Evolutionary conservation across 2,113 vertebrate species (phyloP).

Genomic region (Vidua macroura): DNA sequence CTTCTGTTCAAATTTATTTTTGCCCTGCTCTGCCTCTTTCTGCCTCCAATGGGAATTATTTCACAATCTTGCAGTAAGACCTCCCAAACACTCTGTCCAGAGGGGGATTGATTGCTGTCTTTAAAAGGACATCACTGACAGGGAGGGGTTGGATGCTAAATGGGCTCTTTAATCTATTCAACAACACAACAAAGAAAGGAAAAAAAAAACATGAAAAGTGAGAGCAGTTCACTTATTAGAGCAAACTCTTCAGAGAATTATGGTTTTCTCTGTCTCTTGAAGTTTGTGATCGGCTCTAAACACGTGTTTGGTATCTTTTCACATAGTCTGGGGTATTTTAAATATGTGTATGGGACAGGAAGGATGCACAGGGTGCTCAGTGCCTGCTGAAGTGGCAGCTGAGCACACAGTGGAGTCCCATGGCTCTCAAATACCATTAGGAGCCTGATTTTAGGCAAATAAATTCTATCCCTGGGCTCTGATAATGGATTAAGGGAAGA

Average conservation of each 20-base stretch:
- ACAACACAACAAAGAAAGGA: neutral
- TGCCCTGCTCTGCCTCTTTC: neutral
- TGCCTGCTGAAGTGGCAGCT: neutral
- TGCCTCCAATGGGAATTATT: neutral
- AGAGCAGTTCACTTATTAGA: neutral
- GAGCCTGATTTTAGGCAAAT: neutral
- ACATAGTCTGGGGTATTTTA: neutral
- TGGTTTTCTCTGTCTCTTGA: neutral
- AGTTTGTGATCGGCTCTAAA: neutral
- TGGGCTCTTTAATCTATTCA: neutral
- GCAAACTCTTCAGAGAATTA: neutral
- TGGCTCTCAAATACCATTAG: neutral
- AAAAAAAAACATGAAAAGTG: neutral
- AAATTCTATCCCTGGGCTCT: neutral
- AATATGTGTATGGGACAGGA: neutral
- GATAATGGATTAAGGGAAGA: neutral
- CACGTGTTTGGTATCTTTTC: neutral
- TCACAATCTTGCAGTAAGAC: neutral
- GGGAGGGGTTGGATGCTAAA: neutral
- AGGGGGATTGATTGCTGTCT: neutral
- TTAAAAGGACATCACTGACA: neutral
- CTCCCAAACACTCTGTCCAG: neutral
- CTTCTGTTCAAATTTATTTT: neutral
- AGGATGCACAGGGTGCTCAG: neutral
- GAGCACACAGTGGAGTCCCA: rapidly evolving